phyloP scores from a whole-genome alignment of 2,888 invertebrate species.

The Stenolophus ochropezus region DNA sequence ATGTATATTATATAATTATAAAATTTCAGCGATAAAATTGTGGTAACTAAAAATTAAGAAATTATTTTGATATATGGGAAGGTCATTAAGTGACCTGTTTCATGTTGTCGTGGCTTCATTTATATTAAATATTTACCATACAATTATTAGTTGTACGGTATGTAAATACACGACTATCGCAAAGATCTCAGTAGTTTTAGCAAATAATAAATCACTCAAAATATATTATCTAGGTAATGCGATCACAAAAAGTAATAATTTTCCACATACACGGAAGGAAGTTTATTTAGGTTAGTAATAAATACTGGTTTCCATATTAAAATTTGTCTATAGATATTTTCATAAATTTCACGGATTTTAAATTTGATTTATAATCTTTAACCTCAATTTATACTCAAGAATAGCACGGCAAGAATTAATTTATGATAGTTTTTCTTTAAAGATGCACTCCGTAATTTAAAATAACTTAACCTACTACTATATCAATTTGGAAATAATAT shows the following conservation, averaged over 20 bases:
- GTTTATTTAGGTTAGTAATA: slow-evolving; percentile 1
- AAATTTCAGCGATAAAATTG: too few species aligned
- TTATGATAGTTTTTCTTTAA: too few species aligned
- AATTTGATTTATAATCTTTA: neutral
- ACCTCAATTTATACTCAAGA: neutral
- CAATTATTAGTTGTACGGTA: slow-evolving; percentile 24
- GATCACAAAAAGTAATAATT: slow-evolving; percentile 11
- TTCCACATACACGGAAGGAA: slow-evolving; percentile 6
- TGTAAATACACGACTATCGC: slow-evolving; percentile 6
- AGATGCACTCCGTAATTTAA: too few species aligned
- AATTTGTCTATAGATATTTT: neutral
- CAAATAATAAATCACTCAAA: slow-evolving; percentile 39
- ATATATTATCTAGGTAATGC: slow-evolving; percentile 5
- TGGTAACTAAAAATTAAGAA: neutral
- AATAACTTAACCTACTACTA: too few species aligned
- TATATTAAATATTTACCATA: slow-evolving; percentile 30
- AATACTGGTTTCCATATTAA: neutral
- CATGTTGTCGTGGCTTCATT: slow-evolving; percentile 4
- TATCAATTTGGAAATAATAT: too few species aligned
- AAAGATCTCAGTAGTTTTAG: slow-evolving; percentile 22
- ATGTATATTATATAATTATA: too few species aligned
- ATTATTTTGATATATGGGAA: neutral
- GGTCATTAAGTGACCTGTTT: neutral
- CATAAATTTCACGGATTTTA: neutral
- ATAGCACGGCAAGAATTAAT: too few species aligned